Evolutionary conservation across 2,888 invertebrate species (phyloP), one percentile per base, ranked within the genome.

Genomic region (Dryadula phaetusa): DNA sequence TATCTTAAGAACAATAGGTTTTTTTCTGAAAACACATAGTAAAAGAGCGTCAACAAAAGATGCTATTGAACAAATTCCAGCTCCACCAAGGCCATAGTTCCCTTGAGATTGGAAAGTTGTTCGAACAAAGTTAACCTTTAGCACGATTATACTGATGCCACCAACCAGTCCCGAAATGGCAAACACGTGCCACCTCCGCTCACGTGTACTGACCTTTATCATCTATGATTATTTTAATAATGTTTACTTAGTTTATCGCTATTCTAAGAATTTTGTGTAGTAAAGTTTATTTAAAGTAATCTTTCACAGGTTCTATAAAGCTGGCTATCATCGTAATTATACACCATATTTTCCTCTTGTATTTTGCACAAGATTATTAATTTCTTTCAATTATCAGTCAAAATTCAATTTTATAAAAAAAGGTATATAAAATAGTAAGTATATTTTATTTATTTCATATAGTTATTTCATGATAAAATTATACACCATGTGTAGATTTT

Each of bases 51-150:
- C 60, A 40, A 70, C 61, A 68, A 68, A 70, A 68, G 62, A 25
- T 65, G 64, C 68, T 71, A 73, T 70, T 72, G 70, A 72, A 70
- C 71, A 72, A 70, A 72, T 71, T 72, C 71, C 69, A 66, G 52
- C 71, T 70, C 65, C 69, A 54, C 49, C 87, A 90, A 89, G 90
- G 89, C 82, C 87, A 70, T 67, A 73, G 72, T 80, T 85, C 86
- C 89, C 87, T 90, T 90, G 88, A 86, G 81, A 86, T 85, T 87
- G 86, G 92, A 90, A 90, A 90, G 90, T 90, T 90, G 91, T 85
- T 82, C 80, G 76, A 77, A 71, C 78, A 76, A 75, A 70, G 74
- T 71, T 79, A 85, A 80, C 78, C 78, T 77, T 77, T 79, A 74
- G 62, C 70, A 72, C 70, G 66, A 75, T 72, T 70, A 82, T 79